These are phyloP conservation scores for Alexandromys oeconomus DNA, from an alignment of 2,797 vertebrate species.

Conservation along the genomic window DNA sequence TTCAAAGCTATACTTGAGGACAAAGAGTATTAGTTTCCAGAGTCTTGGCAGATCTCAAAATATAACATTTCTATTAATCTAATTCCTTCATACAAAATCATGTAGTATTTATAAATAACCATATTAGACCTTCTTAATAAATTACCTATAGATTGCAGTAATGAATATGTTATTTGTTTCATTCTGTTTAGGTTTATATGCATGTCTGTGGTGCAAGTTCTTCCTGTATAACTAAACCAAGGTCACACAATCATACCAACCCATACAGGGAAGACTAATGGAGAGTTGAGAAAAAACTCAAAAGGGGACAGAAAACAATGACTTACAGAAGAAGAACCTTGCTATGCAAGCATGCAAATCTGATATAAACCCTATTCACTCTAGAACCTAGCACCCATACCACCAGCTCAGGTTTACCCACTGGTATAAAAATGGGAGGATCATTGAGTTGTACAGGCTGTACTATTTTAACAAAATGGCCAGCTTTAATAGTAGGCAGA, in stretches of 20 bases:
- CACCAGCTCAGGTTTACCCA: neutral
- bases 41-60: neutral
- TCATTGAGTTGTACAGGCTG: neutral
- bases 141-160: neutral
- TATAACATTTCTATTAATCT: neutral
- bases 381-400: too few species aligned
- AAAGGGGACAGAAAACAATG: neutral
- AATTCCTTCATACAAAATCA: neutral
- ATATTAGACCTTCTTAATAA: neutral
- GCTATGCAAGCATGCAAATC: neutral
- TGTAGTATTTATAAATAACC: neutral
- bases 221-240: neutral
- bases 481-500: neutral
- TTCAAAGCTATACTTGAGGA: neutral
- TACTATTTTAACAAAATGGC: neutral
- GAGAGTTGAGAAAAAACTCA: neutral
- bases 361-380: neutral
- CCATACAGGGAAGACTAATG: neutral
- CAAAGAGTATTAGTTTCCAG: neutral
- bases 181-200: neutral
- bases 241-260: neutral
- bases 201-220: neutral
- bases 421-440: neutral
- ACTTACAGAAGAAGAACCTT: neutral
- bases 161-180: neutral